These are phyloP conservation scores for Callopanchax toddi DNA, from an alignment of 2,113 vertebrate species.

Conservation along the genomic window DNA sequence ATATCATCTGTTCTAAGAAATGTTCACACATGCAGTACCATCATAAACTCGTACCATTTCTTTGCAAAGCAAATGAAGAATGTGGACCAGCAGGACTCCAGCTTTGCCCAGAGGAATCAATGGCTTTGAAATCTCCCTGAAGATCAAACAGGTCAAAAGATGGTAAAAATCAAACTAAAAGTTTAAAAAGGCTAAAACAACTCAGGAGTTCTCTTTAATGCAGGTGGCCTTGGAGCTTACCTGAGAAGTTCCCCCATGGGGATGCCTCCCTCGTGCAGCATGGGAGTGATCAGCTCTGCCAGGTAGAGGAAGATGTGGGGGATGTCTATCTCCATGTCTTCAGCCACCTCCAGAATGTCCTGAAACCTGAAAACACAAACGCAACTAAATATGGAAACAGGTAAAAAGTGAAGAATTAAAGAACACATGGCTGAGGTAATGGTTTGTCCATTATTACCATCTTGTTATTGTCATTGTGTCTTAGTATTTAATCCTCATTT, in stretches of 20 bases:
- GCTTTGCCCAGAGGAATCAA: constrained; percentile 89
- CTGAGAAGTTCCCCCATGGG: constrained; percentile 92
- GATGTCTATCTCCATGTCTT: constrained; percentile 98
- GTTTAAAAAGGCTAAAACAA: background rate
- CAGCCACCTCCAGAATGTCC: constrained; percentile 90
- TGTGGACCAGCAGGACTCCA: constrained; percentile 83
- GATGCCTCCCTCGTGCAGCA: constrained; percentile 91
- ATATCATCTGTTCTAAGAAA: no score
- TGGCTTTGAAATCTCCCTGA: constrained; percentile 91
- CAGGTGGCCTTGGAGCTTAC: constrained; percentile 65
- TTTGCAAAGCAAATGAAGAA: constrained; percentile 91
- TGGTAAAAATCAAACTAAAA: constrained; percentile 7
- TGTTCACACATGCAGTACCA: background rate
- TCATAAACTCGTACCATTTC: constrained; percentile 84
- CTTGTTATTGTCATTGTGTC: no score
- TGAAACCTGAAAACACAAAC: constrained; percentile 78
- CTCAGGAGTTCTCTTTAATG: background rate
- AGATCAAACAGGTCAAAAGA: background rate
- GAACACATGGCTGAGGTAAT: background rate
- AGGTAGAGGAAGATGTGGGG: constrained; percentile 97
- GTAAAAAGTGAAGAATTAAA: background rate
- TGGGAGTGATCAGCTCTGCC: constrained; percentile 90
- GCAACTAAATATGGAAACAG: background rate
- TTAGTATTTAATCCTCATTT: no score
- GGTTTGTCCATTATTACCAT: no score